These are phyloP conservation scores for Nylanderia fulva DNA, from an alignment of 1,140 invertebrate species.

Conservation along the genomic window DNA sequence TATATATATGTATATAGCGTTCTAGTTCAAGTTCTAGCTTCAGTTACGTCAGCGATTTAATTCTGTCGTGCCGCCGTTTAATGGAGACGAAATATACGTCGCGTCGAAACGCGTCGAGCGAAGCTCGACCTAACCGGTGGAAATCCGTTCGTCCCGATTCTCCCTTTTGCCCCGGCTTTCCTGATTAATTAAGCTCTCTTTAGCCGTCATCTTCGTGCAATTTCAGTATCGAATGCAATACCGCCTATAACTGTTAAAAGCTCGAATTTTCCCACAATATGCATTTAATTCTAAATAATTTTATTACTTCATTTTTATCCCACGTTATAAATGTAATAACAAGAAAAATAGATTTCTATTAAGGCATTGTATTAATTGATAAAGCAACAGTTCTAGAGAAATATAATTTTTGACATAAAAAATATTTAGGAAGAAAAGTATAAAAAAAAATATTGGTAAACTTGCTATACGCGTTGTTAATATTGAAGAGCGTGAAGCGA, in stretches of 20 bases:
- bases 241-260: neutral
- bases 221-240: conserved; percentile 18
- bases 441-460: neutral
- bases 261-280: conserved; percentile 5
- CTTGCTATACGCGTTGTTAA: neutral
- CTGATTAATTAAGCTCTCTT: conserved; percentile 39
- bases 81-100: conserved; percentile 32
- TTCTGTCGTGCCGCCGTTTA: conserved; percentile 45
- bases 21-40: conserved; percentile 28
- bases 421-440: neutral
- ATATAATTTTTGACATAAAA: neutral
- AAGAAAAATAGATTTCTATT: conserved; percentile 15
- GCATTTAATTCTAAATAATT: neutral
- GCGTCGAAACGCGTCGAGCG: conserved; percentile 9
- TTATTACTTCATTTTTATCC: neutral
- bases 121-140: conserved; percentile 26
- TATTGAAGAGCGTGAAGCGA: neutral
- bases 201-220: conserved; percentile 8
- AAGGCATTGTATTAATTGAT: neutral
- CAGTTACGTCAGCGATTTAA: conserved; percentile 64
- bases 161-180: neutral
- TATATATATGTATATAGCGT: no score
- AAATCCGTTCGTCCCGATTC: conserved; percentile 21
- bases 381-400: neutral
- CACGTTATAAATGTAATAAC: neutral